Base-by-base conservation (phyloP, 1,140 invertebrate genomes). In the Drosophila nikananu region DNA sequence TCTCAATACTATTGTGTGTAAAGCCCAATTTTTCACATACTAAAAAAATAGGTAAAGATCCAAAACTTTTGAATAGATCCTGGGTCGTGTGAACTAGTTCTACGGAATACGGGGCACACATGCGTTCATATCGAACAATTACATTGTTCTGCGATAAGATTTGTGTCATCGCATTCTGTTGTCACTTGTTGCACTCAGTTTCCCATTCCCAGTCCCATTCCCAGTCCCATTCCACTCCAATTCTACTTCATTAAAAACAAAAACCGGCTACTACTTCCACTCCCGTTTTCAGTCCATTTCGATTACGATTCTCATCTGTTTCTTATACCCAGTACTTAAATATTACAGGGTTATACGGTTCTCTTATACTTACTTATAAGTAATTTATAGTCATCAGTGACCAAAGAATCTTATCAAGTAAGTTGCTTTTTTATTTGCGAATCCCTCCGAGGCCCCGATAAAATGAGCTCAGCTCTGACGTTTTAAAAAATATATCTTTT, bases 91-190 rank as follows among this genome's bases (percentile, higher is more conserved):
- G 70, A 64, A 64, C 72, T 57, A 48, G 35, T 64, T 64, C 44
- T 62, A 1, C 7, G 27, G 37, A 19, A 44, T 19, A 35, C n/a
- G 27, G 30, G 27, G 17, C 27, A 41, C 65, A 72, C 65, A 58
- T 41, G 54, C 30, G 63, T 44, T 67, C 32, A 46, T 55, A 71
- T 67, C 67, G 39, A 32, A 37, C 41, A 60, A 72, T 37, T 74
- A 73, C 41, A 75, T 63, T 75, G 72, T 77, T 57, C 57, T 44
- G 48, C 55, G 67, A 86, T 84, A 86, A 86, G 55, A 81, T 86
- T 81, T 65, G 51, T 86, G 73, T 51, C 74, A 61, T 63, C 61
- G 67, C 59, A 55, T 57, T 63, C 64, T 37, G 67, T 49, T 63
- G 72, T 55, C 46, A 72, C 66, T 80, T 83, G 74, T 81, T 81